Percentiles rank a stretch among this genome's conserved stretches.
These are phyloP conservation scores for Phylloscopus collybita DNA, from an alignment of 2,797 vertebrate genomes.

Conservation along the genomic window DNA sequence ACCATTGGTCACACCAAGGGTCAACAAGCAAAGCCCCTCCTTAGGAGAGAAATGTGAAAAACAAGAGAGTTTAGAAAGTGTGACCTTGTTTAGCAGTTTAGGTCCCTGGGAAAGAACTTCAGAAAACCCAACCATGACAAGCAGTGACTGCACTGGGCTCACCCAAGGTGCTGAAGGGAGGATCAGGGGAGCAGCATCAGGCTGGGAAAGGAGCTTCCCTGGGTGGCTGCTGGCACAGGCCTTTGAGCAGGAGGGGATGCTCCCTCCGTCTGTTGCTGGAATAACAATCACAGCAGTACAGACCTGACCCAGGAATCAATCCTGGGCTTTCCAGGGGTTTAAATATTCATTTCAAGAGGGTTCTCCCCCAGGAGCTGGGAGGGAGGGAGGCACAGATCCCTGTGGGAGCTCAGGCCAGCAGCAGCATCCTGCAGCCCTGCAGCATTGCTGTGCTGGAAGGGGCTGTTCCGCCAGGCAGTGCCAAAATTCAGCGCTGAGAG, in stretches of 20 bases:
- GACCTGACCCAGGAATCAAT: neutral
- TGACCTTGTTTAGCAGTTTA: too few relatives aligned
- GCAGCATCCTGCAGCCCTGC: neutral
- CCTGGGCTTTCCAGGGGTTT: neutral
- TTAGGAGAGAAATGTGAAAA: too few relatives aligned
- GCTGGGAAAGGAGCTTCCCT: neutral
- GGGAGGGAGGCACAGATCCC: neutral
- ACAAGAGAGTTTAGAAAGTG: too few relatives aligned
- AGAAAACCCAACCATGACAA: too few relatives aligned
- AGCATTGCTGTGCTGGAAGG: neutral
- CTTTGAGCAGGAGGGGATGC: neutral
- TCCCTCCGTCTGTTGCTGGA: neutral
- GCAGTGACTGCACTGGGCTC: neutral
- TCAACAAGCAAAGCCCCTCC: too few relatives aligned
- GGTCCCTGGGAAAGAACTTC: too few relatives aligned
- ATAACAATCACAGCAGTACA: accelerated
- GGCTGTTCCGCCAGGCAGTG: neutral
- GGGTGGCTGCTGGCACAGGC: neutral
- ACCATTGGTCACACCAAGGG: too few relatives aligned
- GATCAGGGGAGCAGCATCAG: neutral
- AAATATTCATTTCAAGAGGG: neutral
- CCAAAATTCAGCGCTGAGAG: neutral
- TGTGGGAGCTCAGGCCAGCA: neutral
- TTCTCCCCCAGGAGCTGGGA: neutral
- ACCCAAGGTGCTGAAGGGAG: neutral